Evolutionary conservation across 2,113 vertebrate species (phyloP).

Genomic region (Gnathonemus longibarbis): DNA sequence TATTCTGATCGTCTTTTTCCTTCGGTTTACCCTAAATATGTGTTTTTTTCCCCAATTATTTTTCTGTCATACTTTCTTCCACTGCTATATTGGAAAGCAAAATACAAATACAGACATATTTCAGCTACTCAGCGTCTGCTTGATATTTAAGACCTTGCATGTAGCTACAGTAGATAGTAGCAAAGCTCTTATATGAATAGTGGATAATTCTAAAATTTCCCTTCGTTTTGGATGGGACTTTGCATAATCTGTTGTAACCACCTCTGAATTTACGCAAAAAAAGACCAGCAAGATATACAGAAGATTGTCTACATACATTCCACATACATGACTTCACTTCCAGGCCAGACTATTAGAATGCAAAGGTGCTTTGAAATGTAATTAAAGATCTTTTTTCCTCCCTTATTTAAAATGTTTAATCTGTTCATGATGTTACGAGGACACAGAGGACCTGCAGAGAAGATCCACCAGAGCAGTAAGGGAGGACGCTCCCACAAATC

Average conservation of each 20-base stretch:
- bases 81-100: not conserved
- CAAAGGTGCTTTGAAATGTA: constrained; percentile 18
- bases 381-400: not conserved
- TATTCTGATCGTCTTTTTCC: not conserved
- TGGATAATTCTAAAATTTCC: not conserved
- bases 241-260: not conserved
- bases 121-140: not conserved
- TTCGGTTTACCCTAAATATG: not conserved
- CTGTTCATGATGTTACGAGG: constrained; percentile 18
- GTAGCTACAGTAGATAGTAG: not conserved
- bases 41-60: not conserved
- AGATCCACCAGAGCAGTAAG: not conserved
- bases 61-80: constrained; percentile 3
- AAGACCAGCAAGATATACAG: not conserved
- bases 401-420: constrained; percentile 15
- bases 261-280: not conserved
- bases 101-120: not conserved
- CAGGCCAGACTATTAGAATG: constrained; percentile 2
- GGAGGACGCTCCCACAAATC: not conserved
- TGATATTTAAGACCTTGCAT: not conserved
- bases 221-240: not conserved
- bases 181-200: not conserved
- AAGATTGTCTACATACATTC: not conserved
- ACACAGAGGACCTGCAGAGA: not conserved
- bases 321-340: not conserved